Base-by-base conservation (phyloP, 2,113 vertebrate genomes). In the Oryzias melastigma region DNA sequence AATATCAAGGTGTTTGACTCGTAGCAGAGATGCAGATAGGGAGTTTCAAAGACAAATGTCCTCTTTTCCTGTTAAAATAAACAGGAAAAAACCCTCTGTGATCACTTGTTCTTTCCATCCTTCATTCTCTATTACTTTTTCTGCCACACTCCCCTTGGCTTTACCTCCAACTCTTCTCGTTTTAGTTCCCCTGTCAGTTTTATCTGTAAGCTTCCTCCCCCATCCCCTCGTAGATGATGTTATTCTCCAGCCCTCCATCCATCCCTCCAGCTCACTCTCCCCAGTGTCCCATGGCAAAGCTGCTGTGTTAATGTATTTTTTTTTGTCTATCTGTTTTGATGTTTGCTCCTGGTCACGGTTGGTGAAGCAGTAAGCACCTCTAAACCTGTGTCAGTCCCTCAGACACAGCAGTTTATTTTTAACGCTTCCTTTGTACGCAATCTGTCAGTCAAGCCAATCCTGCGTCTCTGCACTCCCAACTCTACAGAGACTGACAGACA, bases 41-140 rank as follows among this genome's bases (percentile, higher is more conserved):
- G 77, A 80, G 83, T 89, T 91, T 91, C 85, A 91, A 91, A 91
- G 87, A 86, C 86, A 89, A 87, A 87, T 75, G 56, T 87, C 76
- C 75, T 85, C 85, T 86, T 88, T 75, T 89, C 83, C 89, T 89
- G 2, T 35, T 13, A 35, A 35, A 35, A 8, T 35, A 35, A 35
- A 35, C 35, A 3, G 10, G 10, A 35, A 35, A 35, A 35, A 35
- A 12, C 8, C 35, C 35, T 35, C 29, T 12, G 35, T 35, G 35
- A 35, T 35, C 52, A 72, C 59, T 79, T 62, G 70, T 65, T 71
- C 62, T 73, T 70, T 62, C 56, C 43, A 29, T 56, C 18, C 53
- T 73, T 67, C 65, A 60, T 59, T 72, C 49, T 25, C 40, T 55
- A 42, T 65, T 57, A 58, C 66, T 59, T 67, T 78, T 70, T 68